A percentile compares a stretch with the other conserved stretches of the same genome.
These are phyloP conservation scores for Chionoecetes opilio DNA, from an alignment of 1,140 invertebrate genomes.

Conservation along the genomic window DNA sequence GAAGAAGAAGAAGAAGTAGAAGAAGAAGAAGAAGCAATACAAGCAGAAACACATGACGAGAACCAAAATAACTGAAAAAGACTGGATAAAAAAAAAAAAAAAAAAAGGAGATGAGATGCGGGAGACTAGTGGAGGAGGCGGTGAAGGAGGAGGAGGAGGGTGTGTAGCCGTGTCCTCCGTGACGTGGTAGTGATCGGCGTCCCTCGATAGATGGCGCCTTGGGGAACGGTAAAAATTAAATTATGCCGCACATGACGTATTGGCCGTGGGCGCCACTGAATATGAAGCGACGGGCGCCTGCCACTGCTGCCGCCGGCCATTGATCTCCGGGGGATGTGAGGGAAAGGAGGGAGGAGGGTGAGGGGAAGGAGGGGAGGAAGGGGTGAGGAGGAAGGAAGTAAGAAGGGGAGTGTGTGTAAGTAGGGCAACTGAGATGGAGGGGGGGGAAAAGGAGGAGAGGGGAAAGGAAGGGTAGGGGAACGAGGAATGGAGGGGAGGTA, in stretches of 20 bases:
- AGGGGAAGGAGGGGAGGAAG: background rate
- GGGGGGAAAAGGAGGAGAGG: background rate
- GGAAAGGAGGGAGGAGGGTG: background rate
- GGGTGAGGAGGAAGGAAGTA: background rate
- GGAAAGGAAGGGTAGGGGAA: background rate
- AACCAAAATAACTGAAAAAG: too few relatives aligned
- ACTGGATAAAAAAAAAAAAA: background rate
- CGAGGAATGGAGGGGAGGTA: background rate
- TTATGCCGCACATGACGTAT: conserved; percentile 48
- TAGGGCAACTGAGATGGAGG: background rate
- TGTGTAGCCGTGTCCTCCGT: background rate
- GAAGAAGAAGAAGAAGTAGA: background rate
- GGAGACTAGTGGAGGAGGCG: background rate
- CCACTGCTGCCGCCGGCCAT: conserved; percentile 11
- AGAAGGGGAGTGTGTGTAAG: background rate
- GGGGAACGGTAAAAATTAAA: conserved; percentile 56
- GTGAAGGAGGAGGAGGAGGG: background rate
- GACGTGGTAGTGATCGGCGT: too few relatives aligned
- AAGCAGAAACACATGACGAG: background rate
- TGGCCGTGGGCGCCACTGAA: conserved; percentile 42
- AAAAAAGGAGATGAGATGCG: background rate
- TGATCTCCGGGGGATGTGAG: conserved; percentile 25
- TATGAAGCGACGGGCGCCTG: conserved; percentile 48
- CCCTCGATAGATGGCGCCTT: background rate
- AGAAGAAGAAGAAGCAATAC: background rate